phyloP scores from a whole-genome alignment of 1,140 invertebrate species.

The Anastatus disparis region DNA sequence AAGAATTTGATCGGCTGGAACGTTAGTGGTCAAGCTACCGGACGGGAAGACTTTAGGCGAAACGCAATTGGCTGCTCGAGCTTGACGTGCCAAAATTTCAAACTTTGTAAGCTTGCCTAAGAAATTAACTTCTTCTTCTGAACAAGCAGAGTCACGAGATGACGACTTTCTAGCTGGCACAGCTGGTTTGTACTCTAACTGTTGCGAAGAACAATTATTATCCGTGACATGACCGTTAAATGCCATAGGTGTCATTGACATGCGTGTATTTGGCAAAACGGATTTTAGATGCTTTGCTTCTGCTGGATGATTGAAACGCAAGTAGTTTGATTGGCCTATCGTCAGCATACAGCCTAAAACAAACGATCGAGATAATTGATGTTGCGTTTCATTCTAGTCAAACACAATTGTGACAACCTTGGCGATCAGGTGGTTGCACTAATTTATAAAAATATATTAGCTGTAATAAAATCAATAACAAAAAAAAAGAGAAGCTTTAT shows the following conservation, averaged over 20 bases:
- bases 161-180: conserved; percentile 67
- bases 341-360: conserved; percentile 83
- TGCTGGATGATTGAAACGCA: conserved; percentile 90
- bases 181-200: conserved; percentile 66
- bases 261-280: conserved; percentile 77
- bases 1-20: conserved; percentile 81
- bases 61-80: conserved; percentile 58
- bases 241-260: conserved; percentile 80
- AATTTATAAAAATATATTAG: too few species aligned
- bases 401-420: too few species aligned
- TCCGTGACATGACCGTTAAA: conserved; percentile 59
- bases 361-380: too few species aligned
- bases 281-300: conserved; percentile 87
- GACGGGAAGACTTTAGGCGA: conserved; percentile 83
- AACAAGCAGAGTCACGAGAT: conserved; percentile 63
- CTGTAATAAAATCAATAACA: too few species aligned
- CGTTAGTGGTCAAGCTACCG: conserved; percentile 80
- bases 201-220: conserved; percentile 46
- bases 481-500: too few species aligned
- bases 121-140: conserved; percentile 67
- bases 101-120: conserved; percentile 63
- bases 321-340: conserved; percentile 86
- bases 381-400: too few species aligned
- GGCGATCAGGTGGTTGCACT: too few species aligned
- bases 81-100: conserved; percentile 62